phyloP scores from a whole-genome alignment of 1,140 invertebrate genomes.

The Zaprionus nigranus region DNA sequence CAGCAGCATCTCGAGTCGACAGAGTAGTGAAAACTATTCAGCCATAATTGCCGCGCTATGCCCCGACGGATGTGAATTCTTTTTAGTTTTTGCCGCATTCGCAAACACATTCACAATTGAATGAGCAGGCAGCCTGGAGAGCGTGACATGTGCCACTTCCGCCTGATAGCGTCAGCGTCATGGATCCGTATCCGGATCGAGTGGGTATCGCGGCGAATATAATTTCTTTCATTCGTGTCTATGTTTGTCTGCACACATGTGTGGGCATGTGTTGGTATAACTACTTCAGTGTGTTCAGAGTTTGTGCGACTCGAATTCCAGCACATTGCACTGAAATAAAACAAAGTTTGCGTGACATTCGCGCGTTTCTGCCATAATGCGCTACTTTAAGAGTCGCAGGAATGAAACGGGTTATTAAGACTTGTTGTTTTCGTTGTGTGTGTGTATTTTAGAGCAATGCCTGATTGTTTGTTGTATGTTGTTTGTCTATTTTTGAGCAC shows the following conservation, averaged over 20 bases:
- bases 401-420: slow-evolving; percentile 65
- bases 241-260: background rate
- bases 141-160: slow-evolving; percentile 80
- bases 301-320: slow-evolving; percentile 41
- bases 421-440: slow-evolving; percentile 29
- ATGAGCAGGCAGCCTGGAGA: slow-evolving; percentile 65
- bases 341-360: slow-evolving; percentile 71
- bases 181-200: slow-evolving; percentile 68
- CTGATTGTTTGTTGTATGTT: slow-evolving; percentile 50
- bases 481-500: slow-evolving; percentile 58
- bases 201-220: slow-evolving; percentile 36
- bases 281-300: background rate
- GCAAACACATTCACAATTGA: slow-evolving; percentile 57
- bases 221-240: slow-evolving; percentile 2
- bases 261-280: background rate
- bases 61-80: slow-evolving; percentile 63
- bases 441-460: slow-evolving; percentile 4
- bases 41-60: slow-evolving; percentile 65
- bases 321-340: slow-evolving; percentile 48
- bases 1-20: slow-evolving; percentile 10
- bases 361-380: slow-evolving; percentile 68
- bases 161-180: slow-evolving; percentile 77
- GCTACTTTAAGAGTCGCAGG: slow-evolving; percentile 52
- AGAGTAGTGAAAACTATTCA: slow-evolving; percentile 52
- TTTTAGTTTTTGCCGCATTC: slow-evolving; percentile 44